Conservation (phyloP, 2,888 invertebrate species). For the Catocala nupta region DNA sequence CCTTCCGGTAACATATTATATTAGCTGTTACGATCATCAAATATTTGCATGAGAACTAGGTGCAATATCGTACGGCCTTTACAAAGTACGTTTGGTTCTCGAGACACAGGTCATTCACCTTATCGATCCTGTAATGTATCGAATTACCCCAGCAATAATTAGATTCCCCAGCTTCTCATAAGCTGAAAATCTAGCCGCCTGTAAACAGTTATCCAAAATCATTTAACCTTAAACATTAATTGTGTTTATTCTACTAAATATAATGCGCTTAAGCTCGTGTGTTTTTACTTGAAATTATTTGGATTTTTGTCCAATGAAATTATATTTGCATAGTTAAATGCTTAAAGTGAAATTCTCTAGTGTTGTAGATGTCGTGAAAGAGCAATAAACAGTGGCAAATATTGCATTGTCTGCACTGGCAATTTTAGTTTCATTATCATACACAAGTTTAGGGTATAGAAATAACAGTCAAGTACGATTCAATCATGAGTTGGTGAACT, state of each 20-base stretch:
- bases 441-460: slow-evolving; percentile 39
- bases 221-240: neutral
- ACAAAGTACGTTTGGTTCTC: slow-evolving; percentile 4
- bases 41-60: slow-evolving; percentile 18
- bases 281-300: slow-evolving; percentile 23
- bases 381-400: slow-evolving; percentile 47
- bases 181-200: neutral
- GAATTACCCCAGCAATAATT: neutral
- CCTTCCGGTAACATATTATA: slow-evolving; percentile 7
- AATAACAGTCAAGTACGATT: slow-evolving; percentile 52
- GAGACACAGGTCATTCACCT: slow-evolving; percentile 2
- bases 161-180: neutral
- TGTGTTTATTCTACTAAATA: slow-evolving; percentile 26
- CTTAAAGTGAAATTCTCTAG: slow-evolving; percentile 25
- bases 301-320: slow-evolving; percentile 31
- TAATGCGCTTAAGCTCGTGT: slow-evolving; percentile 25
- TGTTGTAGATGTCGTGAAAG: slow-evolving; percentile 40
- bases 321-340: slow-evolving; percentile 27
- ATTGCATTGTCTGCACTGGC: slow-evolving; percentile 50
- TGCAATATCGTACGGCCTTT: neutral
- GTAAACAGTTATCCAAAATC: neutral
- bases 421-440: slow-evolving; percentile 59
- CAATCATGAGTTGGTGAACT: slow-evolving; percentile 43
- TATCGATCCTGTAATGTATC: slow-evolving; percentile 3
- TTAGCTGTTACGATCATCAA: neutral